Evolutionary conservation across 53 echinoderm and acorn worm genomes (phyloP).

Genomic region (Antedon mediterranea): DNA sequence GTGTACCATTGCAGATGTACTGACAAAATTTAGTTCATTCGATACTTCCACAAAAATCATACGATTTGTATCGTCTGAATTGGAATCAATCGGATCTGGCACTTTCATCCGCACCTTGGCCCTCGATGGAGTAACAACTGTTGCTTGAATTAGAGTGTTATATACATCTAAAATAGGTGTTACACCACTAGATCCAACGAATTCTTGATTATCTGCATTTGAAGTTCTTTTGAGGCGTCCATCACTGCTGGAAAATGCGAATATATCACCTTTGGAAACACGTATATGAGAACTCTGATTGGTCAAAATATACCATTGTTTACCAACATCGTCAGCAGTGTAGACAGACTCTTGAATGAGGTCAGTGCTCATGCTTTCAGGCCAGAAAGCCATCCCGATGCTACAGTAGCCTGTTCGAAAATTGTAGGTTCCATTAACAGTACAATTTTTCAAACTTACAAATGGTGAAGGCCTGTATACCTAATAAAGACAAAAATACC

Average conservation of each 20-base stretch:
- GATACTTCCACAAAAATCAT: not conserved
- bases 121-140: not conserved
- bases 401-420: not conserved
- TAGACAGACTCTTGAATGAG: not conserved
- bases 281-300: not conserved
- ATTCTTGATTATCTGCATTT: not conserved
- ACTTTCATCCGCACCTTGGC: not conserved
- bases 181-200: not conserved
- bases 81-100: not conserved
- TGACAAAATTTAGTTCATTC: not conserved
- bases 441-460: not conserved
- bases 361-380: not conserved
- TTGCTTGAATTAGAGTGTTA: not conserved
- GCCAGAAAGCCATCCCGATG: not conserved
- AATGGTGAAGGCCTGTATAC: not conserved
- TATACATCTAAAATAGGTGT: not conserved
- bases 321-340: not conserved
- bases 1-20: not conserved
- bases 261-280: not conserved
- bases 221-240: not conserved
- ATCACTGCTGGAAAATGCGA: not conserved
- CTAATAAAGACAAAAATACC: not conserved
- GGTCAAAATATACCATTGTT: not conserved
- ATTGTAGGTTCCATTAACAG: not conserved
- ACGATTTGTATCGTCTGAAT: not conserved